Conservation (phyloP, 2,888 invertebrate genomes). For the Pachliopta kotzebuea region DNA sequence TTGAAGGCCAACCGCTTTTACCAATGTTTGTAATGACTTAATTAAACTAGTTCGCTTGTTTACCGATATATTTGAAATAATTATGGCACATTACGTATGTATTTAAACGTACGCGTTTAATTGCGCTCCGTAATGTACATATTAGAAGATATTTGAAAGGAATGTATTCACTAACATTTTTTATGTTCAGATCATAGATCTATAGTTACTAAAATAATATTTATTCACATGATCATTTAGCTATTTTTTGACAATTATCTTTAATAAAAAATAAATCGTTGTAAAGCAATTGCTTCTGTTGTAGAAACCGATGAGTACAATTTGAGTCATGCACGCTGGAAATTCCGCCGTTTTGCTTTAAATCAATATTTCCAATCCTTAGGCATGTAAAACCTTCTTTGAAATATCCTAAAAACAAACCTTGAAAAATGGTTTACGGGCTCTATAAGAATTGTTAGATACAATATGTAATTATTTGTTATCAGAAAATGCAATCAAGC, state of each 20-base stretch:
- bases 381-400: constrained; percentile 6
- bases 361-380: constrained; percentile 26
- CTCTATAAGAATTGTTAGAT: not conserved
- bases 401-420: not conserved
- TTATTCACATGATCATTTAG: not conserved
- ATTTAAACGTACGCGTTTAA: not conserved
- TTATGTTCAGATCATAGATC: not conserved
- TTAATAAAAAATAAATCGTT: not conserved
- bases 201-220: not conserved
- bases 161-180: no score
- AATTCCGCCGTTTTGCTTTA: constrained; percentile 21
- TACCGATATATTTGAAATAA: not conserved
- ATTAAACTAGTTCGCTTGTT: constrained; percentile 19
- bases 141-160: no score
- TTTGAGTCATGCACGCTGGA: constrained; percentile 27
- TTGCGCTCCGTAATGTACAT: no score
- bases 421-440: not conserved
- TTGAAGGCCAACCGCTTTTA: constrained; percentile 56
- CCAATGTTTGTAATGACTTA: constrained; percentile 16
- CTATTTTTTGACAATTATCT: not conserved
- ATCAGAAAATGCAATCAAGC: not conserved
- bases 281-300: constrained; percentile 1
- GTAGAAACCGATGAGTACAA: constrained; percentile 9
- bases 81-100: not conserved
- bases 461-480: not conserved